Conservation (phyloP, 2,797 vertebrate genomes). For the Phrynocephalus forsythii region DNA sequence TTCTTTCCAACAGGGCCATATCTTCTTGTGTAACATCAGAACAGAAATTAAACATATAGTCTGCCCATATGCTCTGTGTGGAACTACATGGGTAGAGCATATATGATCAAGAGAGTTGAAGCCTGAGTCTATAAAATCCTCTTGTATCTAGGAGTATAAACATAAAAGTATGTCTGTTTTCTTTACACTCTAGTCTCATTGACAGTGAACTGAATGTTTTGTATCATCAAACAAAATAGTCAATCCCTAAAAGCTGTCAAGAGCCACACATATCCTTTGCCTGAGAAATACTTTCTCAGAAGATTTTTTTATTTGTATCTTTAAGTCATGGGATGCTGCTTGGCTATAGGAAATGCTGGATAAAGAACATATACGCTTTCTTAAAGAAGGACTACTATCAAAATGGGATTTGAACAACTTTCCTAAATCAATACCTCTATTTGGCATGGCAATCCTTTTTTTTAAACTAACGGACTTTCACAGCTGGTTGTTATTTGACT, state of each 20-base stretch:
- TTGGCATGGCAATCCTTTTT: background rate
- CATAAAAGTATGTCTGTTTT: background rate
- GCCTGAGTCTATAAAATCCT: background rate
- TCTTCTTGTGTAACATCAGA: too few species aligned
- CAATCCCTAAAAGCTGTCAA: background rate
- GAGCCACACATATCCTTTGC: background rate
- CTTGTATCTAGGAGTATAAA: background rate
- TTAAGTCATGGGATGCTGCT: background rate
- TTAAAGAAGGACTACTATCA: background rate
- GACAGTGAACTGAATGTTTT: background rate
- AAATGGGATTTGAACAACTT: background rate
- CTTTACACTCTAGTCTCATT: too few species aligned
- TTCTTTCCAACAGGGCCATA: too few species aligned
- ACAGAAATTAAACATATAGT: too few species aligned
- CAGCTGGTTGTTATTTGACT: background rate
- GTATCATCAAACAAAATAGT: background rate
- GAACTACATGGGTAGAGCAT: too few species aligned
- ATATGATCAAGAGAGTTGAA: too few species aligned
- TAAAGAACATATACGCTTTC: background rate
- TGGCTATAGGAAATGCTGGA: background rate
- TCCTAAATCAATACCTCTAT: background rate
- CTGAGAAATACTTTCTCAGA: background rate
- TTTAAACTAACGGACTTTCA: background rate
- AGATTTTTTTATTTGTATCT: background rate
- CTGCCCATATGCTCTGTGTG: too few species aligned